These are phyloP conservation scores for Peromyscus aztecus DNA, from an alignment of 2,797 vertebrate genomes.

Conservation along the genomic window DNA sequence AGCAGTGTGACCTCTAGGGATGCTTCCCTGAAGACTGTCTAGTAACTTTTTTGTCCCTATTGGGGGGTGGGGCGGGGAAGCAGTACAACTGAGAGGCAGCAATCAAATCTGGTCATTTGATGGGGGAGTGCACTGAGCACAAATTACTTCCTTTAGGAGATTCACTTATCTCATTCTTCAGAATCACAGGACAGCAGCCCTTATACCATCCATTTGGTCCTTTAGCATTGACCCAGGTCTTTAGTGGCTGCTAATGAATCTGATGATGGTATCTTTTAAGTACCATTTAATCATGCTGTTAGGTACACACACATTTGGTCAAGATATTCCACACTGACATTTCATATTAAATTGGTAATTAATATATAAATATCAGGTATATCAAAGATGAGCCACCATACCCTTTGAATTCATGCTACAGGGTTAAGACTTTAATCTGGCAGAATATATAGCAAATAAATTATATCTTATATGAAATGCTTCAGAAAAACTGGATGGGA, in stretches of 20 bases:
- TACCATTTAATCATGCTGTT: background rate
- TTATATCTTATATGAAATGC: constrained; percentile 45
- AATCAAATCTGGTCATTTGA: background rate
- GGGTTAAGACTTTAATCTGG: constrained; percentile 58
- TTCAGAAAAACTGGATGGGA: constrained; percentile 40
- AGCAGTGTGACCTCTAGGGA: background rate
- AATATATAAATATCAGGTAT: constrained; percentile 61
- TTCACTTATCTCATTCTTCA: background rate
- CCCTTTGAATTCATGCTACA: constrained; percentile 32
- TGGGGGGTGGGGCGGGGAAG: no score
- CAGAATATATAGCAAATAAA: constrained; percentile 45
- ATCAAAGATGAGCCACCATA: constrained; percentile 6
- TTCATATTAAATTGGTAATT: constrained; percentile 62
- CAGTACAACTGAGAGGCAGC: background rate
- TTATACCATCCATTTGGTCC: background rate
- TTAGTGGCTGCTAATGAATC: background rate
- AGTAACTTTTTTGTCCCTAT: background rate
- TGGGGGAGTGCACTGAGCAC: background rate
- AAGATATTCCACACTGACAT: background rate
- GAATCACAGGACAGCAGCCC: background rate
- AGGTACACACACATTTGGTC: background rate
- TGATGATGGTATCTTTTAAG: background rate
- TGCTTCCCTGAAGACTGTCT: background rate
- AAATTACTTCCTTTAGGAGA: background rate
- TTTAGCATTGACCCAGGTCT: background rate